Conservation (phyloP, 2,113 vertebrate species). For the Dolichallabes microphthalmus region DNA sequence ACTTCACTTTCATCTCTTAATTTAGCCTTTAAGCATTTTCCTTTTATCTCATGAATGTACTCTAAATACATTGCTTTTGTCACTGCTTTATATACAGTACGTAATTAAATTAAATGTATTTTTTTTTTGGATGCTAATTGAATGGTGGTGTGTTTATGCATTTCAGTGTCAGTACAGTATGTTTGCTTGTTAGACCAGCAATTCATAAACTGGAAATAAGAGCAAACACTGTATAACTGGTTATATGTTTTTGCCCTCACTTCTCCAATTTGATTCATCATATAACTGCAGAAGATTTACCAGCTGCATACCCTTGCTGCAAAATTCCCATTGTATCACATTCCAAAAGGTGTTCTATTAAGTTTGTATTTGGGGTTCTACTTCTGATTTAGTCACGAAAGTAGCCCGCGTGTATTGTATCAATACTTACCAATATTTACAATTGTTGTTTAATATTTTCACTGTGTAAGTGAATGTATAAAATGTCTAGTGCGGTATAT, state of each 20-base stretch:
- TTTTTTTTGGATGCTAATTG: background rate
- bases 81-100: background rate
- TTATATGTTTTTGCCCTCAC: background rate
- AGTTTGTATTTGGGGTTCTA: no score
- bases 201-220: background rate
- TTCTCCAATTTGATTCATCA: background rate
- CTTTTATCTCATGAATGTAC: background rate
- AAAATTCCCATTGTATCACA: no score
- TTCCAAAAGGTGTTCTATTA: no score
- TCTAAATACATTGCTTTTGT: background rate
- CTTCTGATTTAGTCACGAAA: no score
- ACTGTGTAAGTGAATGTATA: no score
- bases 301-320: no score
- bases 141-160: background rate
- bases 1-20: slow-evolving; percentile 66
- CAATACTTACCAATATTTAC: no score
- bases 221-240: background rate
- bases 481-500: no score
- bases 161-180: background rate
- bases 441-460: no score
- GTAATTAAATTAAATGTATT: background rate
- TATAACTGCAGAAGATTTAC: background rate
- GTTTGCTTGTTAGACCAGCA: background rate
- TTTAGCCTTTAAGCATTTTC: slow-evolving; percentile 26
- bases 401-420: no score